Conservation (phyloP, 2,797 vertebrate species). For the Lateolabrax maculatus region DNA sequence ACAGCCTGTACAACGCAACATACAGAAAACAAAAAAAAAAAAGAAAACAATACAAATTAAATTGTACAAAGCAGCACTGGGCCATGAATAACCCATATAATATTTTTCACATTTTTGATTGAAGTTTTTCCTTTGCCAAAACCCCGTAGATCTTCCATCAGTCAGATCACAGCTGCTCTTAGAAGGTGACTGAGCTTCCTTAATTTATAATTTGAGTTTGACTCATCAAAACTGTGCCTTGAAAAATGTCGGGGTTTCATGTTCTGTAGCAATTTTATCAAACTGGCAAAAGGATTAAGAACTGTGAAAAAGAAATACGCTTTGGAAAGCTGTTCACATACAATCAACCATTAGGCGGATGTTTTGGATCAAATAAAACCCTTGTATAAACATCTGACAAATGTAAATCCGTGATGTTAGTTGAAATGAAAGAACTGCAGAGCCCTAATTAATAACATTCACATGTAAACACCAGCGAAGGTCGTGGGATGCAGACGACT, state of each 20-base stretch:
- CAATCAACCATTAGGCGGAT: constrained; percentile 67
- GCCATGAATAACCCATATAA: constrained; percentile 77
- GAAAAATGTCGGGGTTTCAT: constrained; percentile 44
- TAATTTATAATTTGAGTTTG: constrained; percentile 37
- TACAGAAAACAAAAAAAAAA: constrained; percentile 71
- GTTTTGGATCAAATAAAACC: constrained; percentile 45
- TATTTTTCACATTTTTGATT: constrained; percentile 86
- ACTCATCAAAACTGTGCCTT: constrained; percentile 51
- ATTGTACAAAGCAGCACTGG: constrained; percentile 86
- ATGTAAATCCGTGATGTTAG: constrained; percentile 51
- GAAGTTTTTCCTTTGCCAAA: constrained; percentile 69
- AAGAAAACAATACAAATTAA: constrained; percentile 78
- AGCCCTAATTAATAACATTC: constrained; percentile 74
- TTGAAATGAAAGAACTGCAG: constrained; percentile 26
- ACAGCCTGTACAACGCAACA: constrained; percentile 88
- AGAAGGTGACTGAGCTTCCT: constrained; percentile 62
- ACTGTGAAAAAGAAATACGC: constrained; percentile 27
- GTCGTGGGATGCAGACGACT: constrained; percentile 16
- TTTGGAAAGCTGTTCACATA: constrained; percentile 67
- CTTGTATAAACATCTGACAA: constrained; percentile 53
- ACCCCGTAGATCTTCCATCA: constrained; percentile 45
- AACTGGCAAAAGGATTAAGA: constrained; percentile 71
- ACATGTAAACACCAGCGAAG: constrained; percentile 79
- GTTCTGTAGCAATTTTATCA: constrained; percentile 53
- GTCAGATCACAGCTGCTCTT: constrained; percentile 67